Evolutionary conservation across 2,113 vertebrate genomes (phyloP).

Genomic region (Aplodontia rufa): DNA sequence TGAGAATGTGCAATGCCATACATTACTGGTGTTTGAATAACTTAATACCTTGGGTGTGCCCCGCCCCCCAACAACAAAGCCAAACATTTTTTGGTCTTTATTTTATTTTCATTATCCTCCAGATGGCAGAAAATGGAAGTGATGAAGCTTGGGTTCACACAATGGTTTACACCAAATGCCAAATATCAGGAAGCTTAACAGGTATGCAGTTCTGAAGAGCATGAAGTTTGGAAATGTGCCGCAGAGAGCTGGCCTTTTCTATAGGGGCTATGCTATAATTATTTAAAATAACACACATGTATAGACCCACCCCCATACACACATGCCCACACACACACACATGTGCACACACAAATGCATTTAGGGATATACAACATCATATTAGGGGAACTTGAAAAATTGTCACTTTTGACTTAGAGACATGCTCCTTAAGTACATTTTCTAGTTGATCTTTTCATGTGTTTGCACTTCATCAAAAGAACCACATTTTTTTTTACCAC

Average conservation of each 20-base stretch:
- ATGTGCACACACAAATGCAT: background rate
- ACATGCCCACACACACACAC: too few relatives aligned
- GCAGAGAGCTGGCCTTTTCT: conserved; percentile 50
- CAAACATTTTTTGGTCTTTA: conserved; percentile 82
- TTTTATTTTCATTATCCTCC: conserved; percentile 85
- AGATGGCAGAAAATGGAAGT: conserved; percentile 85
- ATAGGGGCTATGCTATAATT: background rate
- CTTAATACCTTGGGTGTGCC: conserved; percentile 84
- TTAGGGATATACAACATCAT: background rate
- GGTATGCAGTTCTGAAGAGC: conserved; percentile 71
- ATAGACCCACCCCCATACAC: background rate
- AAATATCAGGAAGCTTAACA: conserved; percentile 73
- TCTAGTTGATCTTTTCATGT: conserved; percentile 47
- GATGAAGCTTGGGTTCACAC: conserved; percentile 81
- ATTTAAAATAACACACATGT: background rate
- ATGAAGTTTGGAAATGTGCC: conserved; percentile 59
- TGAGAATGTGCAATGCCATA: conserved; percentile 82
- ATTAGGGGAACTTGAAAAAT: conserved; percentile 18
- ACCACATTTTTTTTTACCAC: background rate
- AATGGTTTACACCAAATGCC: conserved; percentile 79
- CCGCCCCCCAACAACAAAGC: conserved; percentile 73
- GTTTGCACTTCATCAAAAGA: conserved; percentile 53
- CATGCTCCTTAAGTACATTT: conserved; percentile 54
- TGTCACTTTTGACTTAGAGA: conserved; percentile 61
- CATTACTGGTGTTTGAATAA: conserved; percentile 84